Evolutionary conservation across 2,888 invertebrate species (phyloP).

Genomic region (Zonitis immaculata): DNA sequence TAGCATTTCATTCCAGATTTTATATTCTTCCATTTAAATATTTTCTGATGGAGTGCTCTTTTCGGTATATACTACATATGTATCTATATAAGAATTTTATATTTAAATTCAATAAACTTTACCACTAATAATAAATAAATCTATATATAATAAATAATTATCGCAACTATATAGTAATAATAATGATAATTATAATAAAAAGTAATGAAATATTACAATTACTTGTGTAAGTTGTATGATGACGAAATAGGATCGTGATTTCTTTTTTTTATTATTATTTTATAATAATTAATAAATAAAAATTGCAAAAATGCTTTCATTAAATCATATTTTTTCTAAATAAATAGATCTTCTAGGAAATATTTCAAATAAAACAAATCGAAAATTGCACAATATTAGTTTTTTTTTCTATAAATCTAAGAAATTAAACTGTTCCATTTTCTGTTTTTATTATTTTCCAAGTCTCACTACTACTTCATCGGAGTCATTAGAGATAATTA

Average conservation of each 20-base stretch:
- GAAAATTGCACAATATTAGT: not conserved
- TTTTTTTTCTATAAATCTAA: not conserved
- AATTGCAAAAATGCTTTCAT: too few species aligned
- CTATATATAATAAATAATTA: too few species aligned
- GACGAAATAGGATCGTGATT: not conserved
- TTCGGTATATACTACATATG: too few species aligned
- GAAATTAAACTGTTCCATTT: not conserved
- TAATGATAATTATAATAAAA: too few species aligned
- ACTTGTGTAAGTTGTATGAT: not conserved
- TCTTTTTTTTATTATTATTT: not conserved
- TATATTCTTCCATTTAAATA: conserved; percentile 22
- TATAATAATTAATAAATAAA: not conserved
- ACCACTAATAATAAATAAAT: too few species aligned
- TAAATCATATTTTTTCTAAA: not conserved
- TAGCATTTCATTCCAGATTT: conserved; percentile 29
- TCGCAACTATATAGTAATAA: too few species aligned
- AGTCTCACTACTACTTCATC: too few species aligned
- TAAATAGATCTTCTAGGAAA: not conserved
- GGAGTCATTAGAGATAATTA: not conserved
- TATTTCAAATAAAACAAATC: not conserved
- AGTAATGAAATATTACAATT: too few species aligned
- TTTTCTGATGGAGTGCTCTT: too few species aligned
- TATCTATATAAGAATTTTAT: too few species aligned
- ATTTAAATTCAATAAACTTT: not conserved
- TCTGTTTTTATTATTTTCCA: too few species aligned